Conservation (phyloP, 37 sponge, comb jelly and placozoan species). For the Aplysina aerophoba region DNA sequence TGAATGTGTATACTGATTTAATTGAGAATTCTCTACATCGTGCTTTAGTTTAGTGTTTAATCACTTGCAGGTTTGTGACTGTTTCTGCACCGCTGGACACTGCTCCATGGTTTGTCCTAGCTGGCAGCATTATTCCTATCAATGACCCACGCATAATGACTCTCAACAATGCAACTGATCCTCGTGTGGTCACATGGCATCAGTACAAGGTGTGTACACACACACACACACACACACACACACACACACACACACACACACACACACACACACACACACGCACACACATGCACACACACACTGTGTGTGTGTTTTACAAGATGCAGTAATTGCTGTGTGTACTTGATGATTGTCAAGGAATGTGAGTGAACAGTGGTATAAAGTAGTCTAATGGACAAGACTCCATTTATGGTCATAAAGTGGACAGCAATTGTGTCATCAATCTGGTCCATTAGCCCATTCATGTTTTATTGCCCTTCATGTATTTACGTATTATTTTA, state of each 20-base stretch:
- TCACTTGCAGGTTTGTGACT: constrained; percentile 21
- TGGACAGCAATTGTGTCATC: too few species aligned
- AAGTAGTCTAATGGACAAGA: too few species aligned
- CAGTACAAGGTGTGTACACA: constrained; percentile 21
- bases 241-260: constrained; percentile 4
- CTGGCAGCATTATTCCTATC: constrained; percentile 54
- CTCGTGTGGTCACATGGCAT: constrained; percentile 46
- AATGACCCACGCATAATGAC: constrained; percentile 55
- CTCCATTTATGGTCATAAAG: too few species aligned
- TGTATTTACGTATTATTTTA: too few species aligned
- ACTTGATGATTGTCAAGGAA: too few species aligned
- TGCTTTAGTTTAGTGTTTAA: constrained; percentile 15
- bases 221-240: constrained; percentile 37
- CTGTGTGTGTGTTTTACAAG: too few species aligned
- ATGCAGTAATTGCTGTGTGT: too few species aligned
- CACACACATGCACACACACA: constrained; percentile 15
- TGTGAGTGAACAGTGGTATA: too few species aligned
- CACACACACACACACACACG: constrained; percentile 14
- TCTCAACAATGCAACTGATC: constrained; percentile 66
- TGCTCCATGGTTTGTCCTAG: constrained; percentile 49
- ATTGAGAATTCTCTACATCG: too few species aligned
- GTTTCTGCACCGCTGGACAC: constrained; percentile 47
- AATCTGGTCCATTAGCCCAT: too few species aligned
- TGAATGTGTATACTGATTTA: background rate
- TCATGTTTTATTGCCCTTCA: too few species aligned